Conservation (phyloP, 2,113 vertebrate species). For the Plecturocebus donacophilus region DNA sequence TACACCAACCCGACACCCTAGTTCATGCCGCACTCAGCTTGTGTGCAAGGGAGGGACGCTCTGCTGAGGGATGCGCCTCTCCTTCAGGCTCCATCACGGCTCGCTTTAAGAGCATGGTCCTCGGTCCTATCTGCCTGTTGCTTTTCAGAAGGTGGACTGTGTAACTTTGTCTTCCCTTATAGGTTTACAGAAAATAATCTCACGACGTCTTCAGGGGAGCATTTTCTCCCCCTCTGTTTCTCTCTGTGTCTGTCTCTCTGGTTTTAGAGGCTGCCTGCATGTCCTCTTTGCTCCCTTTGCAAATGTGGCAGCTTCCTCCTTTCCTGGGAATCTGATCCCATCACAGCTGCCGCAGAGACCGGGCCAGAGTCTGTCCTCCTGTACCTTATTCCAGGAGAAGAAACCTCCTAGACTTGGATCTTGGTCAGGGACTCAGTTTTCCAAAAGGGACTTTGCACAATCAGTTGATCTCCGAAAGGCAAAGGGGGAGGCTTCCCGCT, state of each 20-base stretch:
- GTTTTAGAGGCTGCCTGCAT: background rate
- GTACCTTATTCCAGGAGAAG: background rate
- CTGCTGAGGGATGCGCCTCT: background rate
- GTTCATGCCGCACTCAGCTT: background rate
- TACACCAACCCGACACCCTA: background rate
- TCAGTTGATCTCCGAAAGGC: background rate
- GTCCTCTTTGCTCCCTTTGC: background rate
- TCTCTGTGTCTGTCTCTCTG: background rate
- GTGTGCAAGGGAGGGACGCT: background rate
- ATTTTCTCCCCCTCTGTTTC: background rate
- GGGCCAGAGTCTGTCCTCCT: background rate
- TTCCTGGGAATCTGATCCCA: slow-evolving; percentile 44
- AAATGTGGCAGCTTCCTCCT: background rate
- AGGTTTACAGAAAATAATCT: background rate
- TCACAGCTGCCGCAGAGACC: background rate
- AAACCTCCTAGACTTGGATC: background rate
- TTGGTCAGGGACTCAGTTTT: background rate
- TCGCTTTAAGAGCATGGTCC: background rate
- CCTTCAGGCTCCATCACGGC: background rate
- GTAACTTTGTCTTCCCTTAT: background rate
- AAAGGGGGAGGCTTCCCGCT: background rate
- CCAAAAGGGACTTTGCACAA: background rate
- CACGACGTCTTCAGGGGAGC: background rate
- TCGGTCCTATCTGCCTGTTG: background rate
- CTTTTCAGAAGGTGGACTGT: background rate